phyloP scores from a whole-genome alignment of 2,113 vertebrate species.

The Brevimyrus niger region DNA sequence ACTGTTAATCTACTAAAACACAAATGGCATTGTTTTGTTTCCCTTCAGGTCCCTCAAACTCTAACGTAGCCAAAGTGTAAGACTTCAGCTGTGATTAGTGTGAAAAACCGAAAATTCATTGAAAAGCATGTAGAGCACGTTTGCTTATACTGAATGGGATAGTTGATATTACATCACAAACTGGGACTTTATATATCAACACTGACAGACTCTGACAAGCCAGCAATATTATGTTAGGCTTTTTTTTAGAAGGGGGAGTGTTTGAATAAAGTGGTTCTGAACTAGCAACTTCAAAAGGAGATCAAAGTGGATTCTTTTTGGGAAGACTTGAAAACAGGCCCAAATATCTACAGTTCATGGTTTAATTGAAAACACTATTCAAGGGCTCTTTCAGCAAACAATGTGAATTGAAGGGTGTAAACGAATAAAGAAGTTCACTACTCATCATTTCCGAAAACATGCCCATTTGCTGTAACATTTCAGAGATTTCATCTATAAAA shows the following conservation, averaged over 20 bases:
- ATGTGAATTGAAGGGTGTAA: not conserved
- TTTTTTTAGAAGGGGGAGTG: not conserved
- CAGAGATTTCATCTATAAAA: not conserved
- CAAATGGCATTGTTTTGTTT: not conserved
- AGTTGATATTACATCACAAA: not conserved
- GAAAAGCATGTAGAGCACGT: not conserved
- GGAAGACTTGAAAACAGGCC: conserved; percentile 9
- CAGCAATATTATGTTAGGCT: not conserved
- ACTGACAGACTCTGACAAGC: conserved; percentile 17
- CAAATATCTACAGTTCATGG: not conserved
- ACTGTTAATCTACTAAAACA: not conserved
- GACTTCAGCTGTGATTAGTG: not conserved
- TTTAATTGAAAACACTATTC: conserved; percentile 4
- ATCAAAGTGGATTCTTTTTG: conserved; percentile 20
- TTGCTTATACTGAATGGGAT: not conserved
- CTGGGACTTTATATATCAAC: not conserved
- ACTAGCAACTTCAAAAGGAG: conserved; percentile 16
- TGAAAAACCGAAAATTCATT: not conserved
- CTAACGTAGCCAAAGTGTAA: not conserved
- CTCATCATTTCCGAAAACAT: not conserved
- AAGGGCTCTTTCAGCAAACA: not conserved
- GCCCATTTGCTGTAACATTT: not conserved
- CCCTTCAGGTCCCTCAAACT: not conserved
- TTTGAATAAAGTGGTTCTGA: conserved; percentile 13
- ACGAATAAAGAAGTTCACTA: not conserved